These are phyloP conservation scores for Chloebia gouldiae DNA, from an alignment of 2,113 vertebrate species.

Conservation along the genomic window DNA sequence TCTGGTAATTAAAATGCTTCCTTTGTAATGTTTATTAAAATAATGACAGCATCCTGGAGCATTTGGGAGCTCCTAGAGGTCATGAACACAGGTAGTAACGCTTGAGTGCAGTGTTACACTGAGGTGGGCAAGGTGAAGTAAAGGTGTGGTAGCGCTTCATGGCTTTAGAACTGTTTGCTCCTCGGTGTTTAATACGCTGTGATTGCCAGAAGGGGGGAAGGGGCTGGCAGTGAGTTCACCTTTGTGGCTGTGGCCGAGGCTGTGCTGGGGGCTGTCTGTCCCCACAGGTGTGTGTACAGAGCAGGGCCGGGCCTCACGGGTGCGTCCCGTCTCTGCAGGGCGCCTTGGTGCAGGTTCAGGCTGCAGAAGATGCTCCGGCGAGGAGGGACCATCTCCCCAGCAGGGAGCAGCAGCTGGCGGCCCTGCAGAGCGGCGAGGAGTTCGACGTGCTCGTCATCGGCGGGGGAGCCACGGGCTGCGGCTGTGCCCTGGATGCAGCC, in stretches of 20 bases:
- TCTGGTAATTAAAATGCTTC: background rate
- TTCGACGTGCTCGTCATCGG: slow-evolving; percentile 93
- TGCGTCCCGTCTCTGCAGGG: slow-evolving; percentile 65
- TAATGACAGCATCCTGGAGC: background rate
- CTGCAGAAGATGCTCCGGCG: slow-evolving; percentile 70
- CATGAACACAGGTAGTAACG: background rate
- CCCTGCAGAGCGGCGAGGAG: slow-evolving; percentile 73
- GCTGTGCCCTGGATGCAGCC: slow-evolving; percentile 93
- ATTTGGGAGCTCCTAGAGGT: background rate
- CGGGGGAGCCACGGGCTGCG: slow-evolving; percentile 92
- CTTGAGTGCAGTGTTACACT: background rate
- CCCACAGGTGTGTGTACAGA: rapidly evolving
- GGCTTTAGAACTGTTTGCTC: background rate
- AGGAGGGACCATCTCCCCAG: slow-evolving; percentile 75
- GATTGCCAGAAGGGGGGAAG: background rate
- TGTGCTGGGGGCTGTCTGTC: background rate
- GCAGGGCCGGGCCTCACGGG: rapidly evolving
- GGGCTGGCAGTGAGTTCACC: background rate
- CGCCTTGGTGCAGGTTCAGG: slow-evolving; percentile 76
- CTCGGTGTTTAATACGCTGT: background rate
- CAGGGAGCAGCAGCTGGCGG: slow-evolving; percentile 77
- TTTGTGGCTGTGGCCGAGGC: rapidly evolving
- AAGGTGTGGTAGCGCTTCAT: background rate
- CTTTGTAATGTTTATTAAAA: background rate
- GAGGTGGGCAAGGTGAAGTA: background rate